These are phyloP conservation scores for Mizuhopecten yessoensis DNA, from an alignment of 1,140 invertebrate genomes.

Conservation along the genomic window DNA sequence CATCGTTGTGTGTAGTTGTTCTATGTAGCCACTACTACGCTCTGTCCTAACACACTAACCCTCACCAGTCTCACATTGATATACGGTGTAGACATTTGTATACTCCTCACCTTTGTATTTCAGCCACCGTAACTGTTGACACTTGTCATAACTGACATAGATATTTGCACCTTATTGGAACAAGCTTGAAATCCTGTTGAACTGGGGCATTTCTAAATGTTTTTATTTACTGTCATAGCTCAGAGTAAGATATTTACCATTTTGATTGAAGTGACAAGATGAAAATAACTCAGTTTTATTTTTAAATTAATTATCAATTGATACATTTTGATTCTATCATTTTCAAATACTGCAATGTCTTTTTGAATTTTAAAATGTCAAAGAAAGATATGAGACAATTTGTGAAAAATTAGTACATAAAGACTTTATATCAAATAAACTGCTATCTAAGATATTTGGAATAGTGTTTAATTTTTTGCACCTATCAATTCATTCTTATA, in stretches of 20 bases:
- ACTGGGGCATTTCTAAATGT: background rate
- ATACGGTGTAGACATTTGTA: background rate
- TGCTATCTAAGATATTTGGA: too few species aligned
- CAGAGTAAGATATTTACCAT: background rate
- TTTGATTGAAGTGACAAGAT: too few species aligned
- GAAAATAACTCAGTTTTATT: background rate
- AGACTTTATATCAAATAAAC: too few species aligned
- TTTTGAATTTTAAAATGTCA: background rate
- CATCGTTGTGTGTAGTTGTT: conserved; percentile 2
- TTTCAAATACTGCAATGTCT: background rate
- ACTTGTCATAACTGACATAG: too few species aligned
- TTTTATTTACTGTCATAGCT: background rate
- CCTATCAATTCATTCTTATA: background rate
- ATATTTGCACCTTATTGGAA: background rate
- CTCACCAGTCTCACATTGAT: background rate
- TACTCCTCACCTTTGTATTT: background rate
- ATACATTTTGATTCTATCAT: background rate
- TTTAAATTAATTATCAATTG: background rate
- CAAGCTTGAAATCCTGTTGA: background rate
- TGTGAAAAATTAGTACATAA: too few species aligned
- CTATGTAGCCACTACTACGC: background rate
- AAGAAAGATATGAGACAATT: background rate
- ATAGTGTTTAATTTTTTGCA: too few species aligned
- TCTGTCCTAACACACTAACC: background rate
- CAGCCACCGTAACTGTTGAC: background rate